Evolutionary conservation across 2,888 invertebrate genomes (phyloP).

Genomic region (Carterocephalus palaemon): DNA sequence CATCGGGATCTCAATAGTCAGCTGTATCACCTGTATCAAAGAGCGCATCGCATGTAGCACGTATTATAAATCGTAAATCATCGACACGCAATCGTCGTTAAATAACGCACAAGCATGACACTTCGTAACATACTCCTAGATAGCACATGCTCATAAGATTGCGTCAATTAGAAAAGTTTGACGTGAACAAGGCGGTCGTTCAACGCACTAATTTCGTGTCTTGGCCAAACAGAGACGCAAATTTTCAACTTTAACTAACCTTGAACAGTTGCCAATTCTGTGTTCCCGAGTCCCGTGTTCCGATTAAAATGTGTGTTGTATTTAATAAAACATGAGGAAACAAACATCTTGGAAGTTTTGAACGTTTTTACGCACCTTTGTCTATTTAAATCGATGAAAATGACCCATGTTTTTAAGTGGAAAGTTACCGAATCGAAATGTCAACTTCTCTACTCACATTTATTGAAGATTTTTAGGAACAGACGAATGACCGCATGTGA

Average conservation of each 20-base stretch:
- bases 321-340: slow-evolving; percentile 51
- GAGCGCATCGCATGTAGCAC: no score
- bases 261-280: slow-evolving; percentile 72
- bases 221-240: slow-evolving; percentile 72
- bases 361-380: slow-evolving; percentile 7
- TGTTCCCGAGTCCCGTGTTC: slow-evolving; percentile 51
- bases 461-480: no score
- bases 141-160: no score
- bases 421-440: neutral
- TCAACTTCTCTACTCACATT: neutral
- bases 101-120: slow-evolving; percentile 13
- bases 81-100: slow-evolving; percentile 10
- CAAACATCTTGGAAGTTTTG: slow-evolving; percentile 38
- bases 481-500: neutral
- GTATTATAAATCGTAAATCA: slow-evolving; percentile 9
- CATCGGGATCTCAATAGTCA: no score
- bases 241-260: slow-evolving; percentile 60
- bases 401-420: neutral
- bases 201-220: slow-evolving; percentile 51
- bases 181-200: slow-evolving; percentile 50
- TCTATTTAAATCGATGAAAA: slow-evolving; percentile 4
- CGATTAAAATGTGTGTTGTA: slow-evolving; percentile 47
- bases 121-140: no score
- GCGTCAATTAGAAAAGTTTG: slow-evolving; percentile 52
- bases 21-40: no score